phyloP scores from a whole-genome alignment of 2,888 invertebrate species.

The Mimachlamys varia region DNA sequence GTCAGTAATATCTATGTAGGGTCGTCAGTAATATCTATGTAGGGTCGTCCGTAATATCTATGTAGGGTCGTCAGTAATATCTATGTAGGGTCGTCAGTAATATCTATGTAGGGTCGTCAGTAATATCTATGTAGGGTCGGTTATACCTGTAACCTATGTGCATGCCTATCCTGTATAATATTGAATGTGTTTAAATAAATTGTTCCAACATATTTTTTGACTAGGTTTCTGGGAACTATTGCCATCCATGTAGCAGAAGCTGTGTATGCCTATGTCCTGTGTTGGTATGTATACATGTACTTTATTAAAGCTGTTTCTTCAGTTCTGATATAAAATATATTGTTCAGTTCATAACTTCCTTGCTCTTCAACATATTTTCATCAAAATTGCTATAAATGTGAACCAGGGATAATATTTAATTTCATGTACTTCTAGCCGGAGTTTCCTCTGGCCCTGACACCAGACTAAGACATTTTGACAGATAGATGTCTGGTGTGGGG shows the following conservation, averaged over 20 bases:
- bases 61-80: too few species aligned
- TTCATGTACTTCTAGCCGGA: not conserved
- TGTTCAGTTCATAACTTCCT: not conserved
- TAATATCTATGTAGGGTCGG: too few species aligned
- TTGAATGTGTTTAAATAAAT: not conserved
- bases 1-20: too few species aligned
- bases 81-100: too few species aligned
- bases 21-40: too few species aligned
- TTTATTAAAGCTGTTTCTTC: too few species aligned
- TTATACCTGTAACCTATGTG: not conserved
- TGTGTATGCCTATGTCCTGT: conserved; percentile 53
- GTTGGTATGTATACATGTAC: conserved; percentile 51
- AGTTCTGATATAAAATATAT: too few species aligned
- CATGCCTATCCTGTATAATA: not conserved
- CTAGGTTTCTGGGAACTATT: conserved; percentile 52
- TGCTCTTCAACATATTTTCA: not conserved
- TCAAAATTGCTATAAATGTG: not conserved
- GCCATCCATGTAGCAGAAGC: conserved; percentile 56
- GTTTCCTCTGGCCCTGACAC: too few species aligned
- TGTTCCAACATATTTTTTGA: conserved; percentile 36
- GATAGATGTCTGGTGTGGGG: too few species aligned
- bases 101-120: too few species aligned
- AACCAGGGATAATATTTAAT: not conserved
- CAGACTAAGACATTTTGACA: too few species aligned
- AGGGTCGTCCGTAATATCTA: too few species aligned